These are phyloP conservation scores for Rhopalosiphum maidis DNA, from an alignment of 1,140 invertebrate genomes.

Conservation along the genomic window DNA sequence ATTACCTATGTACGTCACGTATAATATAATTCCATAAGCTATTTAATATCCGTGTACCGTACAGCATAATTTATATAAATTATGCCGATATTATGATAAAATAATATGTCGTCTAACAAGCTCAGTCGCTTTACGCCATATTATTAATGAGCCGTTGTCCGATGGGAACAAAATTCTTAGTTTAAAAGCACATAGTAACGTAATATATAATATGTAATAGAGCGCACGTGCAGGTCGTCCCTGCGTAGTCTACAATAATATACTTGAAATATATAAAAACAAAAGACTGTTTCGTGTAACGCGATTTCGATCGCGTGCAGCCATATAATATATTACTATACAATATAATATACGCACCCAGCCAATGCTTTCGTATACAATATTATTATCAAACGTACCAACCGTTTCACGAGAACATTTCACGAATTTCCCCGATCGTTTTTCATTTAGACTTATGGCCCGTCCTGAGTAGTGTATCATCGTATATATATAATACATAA, in stretches of 20 bases:
- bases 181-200: not conserved
- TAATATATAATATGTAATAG: not conserved
- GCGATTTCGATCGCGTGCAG: constrained; percentile 12
- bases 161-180: not conserved
- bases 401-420: not conserved
- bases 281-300: not conserved
- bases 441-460: not conserved
- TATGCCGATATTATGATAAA: too few relatives aligned
- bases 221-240: not conserved
- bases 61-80: too few relatives aligned
- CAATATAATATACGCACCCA: not conserved
- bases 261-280: not conserved
- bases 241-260: not conserved
- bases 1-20: too few relatives aligned
- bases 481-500: not conserved
- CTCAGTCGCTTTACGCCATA: too few relatives aligned
- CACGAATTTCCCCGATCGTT: not conserved
- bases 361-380: not conserved
- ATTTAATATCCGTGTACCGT: too few relatives aligned
- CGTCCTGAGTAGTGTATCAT: not conserved
- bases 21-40: too few relatives aligned
- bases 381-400: not conserved
- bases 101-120: too few relatives aligned
- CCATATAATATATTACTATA: not conserved
- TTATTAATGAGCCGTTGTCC: too few relatives aligned